Base-by-base conservation (phyloP, 1,140 invertebrate species). In the Anastrepha obliqua region DNA sequence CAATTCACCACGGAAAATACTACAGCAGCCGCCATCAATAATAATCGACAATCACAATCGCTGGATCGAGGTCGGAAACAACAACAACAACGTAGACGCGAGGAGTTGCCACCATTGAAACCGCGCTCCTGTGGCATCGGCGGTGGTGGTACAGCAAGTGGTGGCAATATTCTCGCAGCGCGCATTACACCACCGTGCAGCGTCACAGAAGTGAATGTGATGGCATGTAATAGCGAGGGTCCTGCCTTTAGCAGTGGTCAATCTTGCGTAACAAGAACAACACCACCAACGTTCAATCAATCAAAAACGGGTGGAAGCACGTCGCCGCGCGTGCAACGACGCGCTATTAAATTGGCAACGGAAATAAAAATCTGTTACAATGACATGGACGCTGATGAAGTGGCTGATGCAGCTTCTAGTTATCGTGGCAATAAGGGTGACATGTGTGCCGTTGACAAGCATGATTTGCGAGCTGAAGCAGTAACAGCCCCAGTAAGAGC, bases 311-410 rank as follows among this genome's bases (percentile, higher is more conserved):
- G 47, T 81, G 47, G n/a, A 20, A 47, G 47, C 74, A 65, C 29
- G n/a, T 87, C 86, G 59, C 90, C 91, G 1, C 90, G 90, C 7
- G 87, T 92, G 65, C 91, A 92, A 44, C 88, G 91, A 9, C 89
- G 91, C 39, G 90, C 90, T 88, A 92, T 92, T 29, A 92, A 92
- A 87, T 86, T 92, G 88, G 91, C 90, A 88, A 92, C 91, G 8
- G 91, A 92, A 88, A 89, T 92, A 47, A 90, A 90, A 88, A 92
- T 92, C 85, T 89, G 89, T 87, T 92, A 92, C 59, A 90, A 91
- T 87, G 86, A 81, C 60, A 67, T 64, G 67, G 67, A 91, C 62
- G 90, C 90, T 88, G 86, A 62, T 44, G 86, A 88, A 74, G 67
- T 55, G 20, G 9, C 29, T 44, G 17, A 15, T 60, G 55, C 20